These are phyloP conservation scores for Mus pahari DNA, from an alignment of 2,113 vertebrate genomes.

Conservation along the genomic window DNA sequence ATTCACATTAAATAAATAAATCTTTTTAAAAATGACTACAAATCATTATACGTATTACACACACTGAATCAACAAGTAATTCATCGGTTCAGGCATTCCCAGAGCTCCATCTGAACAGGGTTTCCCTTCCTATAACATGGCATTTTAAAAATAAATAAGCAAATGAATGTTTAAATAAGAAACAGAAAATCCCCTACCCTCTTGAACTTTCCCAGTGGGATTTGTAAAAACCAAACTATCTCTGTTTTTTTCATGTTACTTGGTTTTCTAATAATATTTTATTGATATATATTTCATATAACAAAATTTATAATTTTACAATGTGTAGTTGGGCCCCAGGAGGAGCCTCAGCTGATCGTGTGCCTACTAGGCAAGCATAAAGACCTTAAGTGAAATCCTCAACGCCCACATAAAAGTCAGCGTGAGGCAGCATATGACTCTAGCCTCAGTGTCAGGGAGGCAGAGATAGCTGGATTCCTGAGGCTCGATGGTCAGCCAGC, in stretches of 20 bases:
- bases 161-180: constrained; percentile 2
- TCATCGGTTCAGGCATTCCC: neutral
- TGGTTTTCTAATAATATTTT: neutral
- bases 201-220: neutral
- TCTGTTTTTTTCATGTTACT: neutral
- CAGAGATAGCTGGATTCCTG: neutral
- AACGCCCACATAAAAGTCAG: neutral
- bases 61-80: neutral
- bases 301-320: neutral
- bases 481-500: too few species aligned
- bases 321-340: neutral
- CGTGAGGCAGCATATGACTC: neutral
- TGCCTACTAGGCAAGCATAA: too few species aligned
- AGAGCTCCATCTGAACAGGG: neutral
- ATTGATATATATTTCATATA: neutral
- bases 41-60: neutral
- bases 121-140: neutral
- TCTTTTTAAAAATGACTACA: neutral
- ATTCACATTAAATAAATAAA: too few species aligned
- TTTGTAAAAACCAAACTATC: neutral
- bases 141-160: constrained; percentile 53
- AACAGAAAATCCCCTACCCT: neutral
- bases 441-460: neutral
- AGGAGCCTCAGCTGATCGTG: neutral
- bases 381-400: neutral